Percentiles rank a stretch among this genome's conserved stretches.
phyloP scores from a whole-genome alignment of 2,797 vertebrate species.

The Aldrovandia affinis region DNA sequence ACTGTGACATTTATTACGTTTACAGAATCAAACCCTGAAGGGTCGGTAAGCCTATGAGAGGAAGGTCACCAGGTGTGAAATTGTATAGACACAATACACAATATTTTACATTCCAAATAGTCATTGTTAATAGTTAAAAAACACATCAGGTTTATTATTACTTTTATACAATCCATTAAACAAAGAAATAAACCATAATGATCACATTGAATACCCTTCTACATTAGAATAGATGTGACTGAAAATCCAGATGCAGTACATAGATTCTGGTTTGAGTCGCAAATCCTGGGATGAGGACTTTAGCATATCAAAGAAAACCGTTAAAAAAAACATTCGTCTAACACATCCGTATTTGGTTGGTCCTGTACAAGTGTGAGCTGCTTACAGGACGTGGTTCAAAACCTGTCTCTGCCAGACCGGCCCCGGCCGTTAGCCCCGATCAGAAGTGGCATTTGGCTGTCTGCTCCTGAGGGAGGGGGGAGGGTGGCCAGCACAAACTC shows the following conservation, averaged over 20 bases:
- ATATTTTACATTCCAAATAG: slow-evolving; percentile 71
- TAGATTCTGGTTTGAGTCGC: neutral
- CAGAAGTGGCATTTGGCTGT: no score
- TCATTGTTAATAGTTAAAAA: slow-evolving; percentile 40
- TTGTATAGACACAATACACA: slow-evolving; percentile 35
- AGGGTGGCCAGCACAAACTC: no score
- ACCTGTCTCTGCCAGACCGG: no score
- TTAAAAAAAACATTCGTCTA: neutral
- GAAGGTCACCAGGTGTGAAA: neutral
- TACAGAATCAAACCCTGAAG: neutral
- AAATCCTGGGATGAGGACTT: neutral
- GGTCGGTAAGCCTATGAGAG: neutral
- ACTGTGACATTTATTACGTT: neutral
- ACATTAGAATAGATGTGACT: neutral
- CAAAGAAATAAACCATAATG: slow-evolving; percentile 46
- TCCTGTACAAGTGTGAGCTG: no score
- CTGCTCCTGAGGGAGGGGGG: no score
- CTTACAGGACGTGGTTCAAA: no score
- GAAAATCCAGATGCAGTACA: neutral
- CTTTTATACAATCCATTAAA: slow-evolving; percentile 63
- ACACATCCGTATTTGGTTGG: no score
- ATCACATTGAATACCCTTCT: neutral
- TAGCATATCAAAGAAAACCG: neutral
- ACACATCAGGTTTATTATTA: slow-evolving; percentile 52
- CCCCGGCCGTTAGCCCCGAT: no score